Evolutionary conservation across 35 echinoderm and acorn worm genomes (phyloP).

Genomic region (Patiria miniata): DNA sequence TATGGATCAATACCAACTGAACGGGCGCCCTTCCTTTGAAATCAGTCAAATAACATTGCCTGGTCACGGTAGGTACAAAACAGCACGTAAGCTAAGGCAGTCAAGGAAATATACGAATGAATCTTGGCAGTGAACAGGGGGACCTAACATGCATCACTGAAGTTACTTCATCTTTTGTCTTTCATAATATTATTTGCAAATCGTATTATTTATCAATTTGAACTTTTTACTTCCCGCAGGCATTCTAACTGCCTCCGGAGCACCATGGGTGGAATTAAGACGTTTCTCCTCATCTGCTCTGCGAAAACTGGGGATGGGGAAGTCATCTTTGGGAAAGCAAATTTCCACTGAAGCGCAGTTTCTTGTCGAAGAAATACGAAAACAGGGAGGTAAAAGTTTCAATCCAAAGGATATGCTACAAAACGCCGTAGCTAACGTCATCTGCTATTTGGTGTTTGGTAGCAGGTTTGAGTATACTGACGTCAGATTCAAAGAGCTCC

Average conservation of each 20-base stretch:
- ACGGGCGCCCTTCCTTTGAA: not conserved
- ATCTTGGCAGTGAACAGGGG: no score
- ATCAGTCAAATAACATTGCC: not conserved
- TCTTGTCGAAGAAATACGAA: not conserved
- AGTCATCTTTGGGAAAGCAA: not conserved
- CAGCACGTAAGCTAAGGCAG: no score
- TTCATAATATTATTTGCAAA: no score
- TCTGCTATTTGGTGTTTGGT: constrained; percentile 28
- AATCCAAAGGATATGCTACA: not conserved
- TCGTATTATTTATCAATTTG: no score
- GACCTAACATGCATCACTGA: no score
- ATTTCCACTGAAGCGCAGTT: constrained; percentile 7
- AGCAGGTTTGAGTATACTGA: constrained; percentile 37
- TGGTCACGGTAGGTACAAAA: not conserved
- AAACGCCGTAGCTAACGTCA: constrained; percentile 39
- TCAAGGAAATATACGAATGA: no score
- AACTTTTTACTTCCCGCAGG: not conserved
- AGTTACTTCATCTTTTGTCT: no score
- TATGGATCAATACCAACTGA: not conserved
- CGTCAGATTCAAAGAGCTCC: not conserved
- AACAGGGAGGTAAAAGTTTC: not conserved
- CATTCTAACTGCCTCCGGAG: constrained; percentile 10
- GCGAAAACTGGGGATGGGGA: not conserved
- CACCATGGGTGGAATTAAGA: constrained; percentile 51
- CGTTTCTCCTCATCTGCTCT: constrained; percentile 41